Percentiles rank a stretch among this genome's conserved stretches.
Conservation (phyloP, 2,113 vertebrate species). For the Struthidea cinerea region DNA sequence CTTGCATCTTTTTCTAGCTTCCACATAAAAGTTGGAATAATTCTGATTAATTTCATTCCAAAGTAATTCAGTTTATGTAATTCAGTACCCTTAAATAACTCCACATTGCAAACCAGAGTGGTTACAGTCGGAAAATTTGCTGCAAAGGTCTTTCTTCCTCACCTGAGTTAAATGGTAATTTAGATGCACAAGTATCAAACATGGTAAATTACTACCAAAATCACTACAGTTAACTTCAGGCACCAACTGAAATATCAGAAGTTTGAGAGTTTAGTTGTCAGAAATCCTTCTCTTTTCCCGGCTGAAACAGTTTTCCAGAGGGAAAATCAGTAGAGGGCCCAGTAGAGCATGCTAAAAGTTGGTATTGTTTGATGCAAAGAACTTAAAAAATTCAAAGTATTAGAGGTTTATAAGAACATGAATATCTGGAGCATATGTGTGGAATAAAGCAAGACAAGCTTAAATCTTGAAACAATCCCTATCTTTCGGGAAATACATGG, state of each 20-base stretch:
- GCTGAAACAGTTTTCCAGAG: background rate
- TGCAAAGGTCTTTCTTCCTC: background rate
- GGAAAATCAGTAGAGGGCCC: background rate
- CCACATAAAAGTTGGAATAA: background rate
- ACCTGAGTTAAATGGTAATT: background rate
- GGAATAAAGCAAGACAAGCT: background rate
- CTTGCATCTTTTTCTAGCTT: background rate
- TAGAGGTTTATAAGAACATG: background rate
- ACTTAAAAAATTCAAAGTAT: background rate
- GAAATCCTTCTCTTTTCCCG: background rate
- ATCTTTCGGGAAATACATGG: background rate
- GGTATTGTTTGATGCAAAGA: background rate
- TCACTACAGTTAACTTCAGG: background rate
- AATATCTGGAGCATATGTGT: background rate
- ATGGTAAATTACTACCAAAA: background rate
- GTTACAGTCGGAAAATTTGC: background rate
- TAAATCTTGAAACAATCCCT: background rate
- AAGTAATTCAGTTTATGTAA: background rate
- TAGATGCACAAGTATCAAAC: background rate
- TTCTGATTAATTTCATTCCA: background rate
- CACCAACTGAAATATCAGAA: background rate
- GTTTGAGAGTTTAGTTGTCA: accelerated
- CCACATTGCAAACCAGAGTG: background rate
- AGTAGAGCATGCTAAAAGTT: background rate
- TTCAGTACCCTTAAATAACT: background rate